Evolutionary conservation across 1,140 invertebrate species (phyloP).

Genomic region (Drosophila ohnishii): DNA sequence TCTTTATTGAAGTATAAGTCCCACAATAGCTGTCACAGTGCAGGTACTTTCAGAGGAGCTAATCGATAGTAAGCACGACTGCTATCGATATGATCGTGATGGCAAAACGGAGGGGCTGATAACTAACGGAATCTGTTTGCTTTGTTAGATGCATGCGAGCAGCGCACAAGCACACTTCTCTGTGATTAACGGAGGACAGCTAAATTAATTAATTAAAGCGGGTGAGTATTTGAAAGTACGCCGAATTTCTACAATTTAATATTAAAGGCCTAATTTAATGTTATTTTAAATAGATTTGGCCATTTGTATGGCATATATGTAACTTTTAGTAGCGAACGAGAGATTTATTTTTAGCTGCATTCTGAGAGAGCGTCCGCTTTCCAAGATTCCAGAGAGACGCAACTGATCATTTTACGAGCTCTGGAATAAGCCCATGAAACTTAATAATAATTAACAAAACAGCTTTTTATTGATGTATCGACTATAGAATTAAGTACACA

Average conservation of each 20-base stretch:
- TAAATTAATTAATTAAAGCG: neutral
- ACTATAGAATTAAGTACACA: constrained; percentile 39
- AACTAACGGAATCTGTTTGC: neutral
- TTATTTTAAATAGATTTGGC: neutral
- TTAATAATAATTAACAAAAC: constrained; percentile 54
- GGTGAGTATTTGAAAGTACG: neutral
- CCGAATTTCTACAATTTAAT: neutral
- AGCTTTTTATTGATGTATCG: constrained; percentile 49
- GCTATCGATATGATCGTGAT: constrained; percentile 4
- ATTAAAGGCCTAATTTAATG: neutral
- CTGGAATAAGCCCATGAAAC: neutral
- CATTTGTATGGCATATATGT: too few relatives aligned
- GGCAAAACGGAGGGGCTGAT: neutral
- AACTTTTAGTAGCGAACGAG: neutral
- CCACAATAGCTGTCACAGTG: neutral
- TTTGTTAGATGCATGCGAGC: neutral
- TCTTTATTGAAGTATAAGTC: too few relatives aligned
- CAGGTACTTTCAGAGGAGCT: neutral
- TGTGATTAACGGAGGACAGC: neutral
- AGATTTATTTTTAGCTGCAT: neutral
- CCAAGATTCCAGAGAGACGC: neutral
- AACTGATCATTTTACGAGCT: too few relatives aligned
- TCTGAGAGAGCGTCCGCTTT: neutral
- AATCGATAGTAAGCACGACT: neutral
- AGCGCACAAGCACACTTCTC: neutral